These are phyloP conservation scores for Camponotus vicinus DNA, from an alignment of 1,140 invertebrate species.

Conservation along the genomic window DNA sequence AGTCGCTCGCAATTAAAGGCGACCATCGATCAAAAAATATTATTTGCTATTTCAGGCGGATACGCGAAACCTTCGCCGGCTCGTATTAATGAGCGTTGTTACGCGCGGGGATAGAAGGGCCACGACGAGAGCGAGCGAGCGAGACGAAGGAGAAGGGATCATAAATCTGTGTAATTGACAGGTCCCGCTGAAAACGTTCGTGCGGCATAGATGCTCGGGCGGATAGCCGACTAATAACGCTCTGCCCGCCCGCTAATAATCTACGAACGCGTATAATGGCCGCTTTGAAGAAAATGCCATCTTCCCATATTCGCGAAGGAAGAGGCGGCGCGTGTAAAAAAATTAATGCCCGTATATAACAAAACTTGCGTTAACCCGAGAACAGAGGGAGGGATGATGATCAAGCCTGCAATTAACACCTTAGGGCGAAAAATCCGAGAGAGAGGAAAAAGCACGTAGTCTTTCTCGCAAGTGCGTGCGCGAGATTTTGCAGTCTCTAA, in stretches of 20 bases:
- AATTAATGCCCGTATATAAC: not conserved
- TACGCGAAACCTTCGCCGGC: not conserved
- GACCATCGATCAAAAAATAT: slow-evolving; percentile 62
- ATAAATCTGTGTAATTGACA: slow-evolving; percentile 83
- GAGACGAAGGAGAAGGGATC: slow-evolving; percentile 64
- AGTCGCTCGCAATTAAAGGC: slow-evolving; percentile 62
- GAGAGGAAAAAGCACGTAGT: not conserved
- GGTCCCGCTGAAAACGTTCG: slow-evolving; percentile 71
- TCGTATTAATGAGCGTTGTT: slow-evolving; percentile 49
- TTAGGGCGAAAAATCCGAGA: slow-evolving; percentile 28
- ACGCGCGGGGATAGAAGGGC: slow-evolving; percentile 67
- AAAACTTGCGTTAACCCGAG: slow-evolving; percentile 25
- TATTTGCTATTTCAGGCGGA: slow-evolving; percentile 20
- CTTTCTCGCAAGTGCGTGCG: not conserved
- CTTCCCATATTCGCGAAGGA: slow-evolving; percentile 22
- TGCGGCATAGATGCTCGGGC: slow-evolving; percentile 70
- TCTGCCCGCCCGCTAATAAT: slow-evolving; percentile 51
- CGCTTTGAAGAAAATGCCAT: slow-evolving; percentile 54
- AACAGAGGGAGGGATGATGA: not conserved
- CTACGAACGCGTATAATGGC: slow-evolving; percentile 67
- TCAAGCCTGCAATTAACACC: slow-evolving; percentile 55
- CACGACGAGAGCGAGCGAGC: slow-evolving; percentile 23
- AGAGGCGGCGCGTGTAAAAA: slow-evolving; percentile 15
- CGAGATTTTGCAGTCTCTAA: slow-evolving; percentile 29
- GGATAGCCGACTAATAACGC: slow-evolving; percentile 74